Base-by-base conservation (phyloP, 2,113 vertebrate species). In the Centropristis striata region DNA sequence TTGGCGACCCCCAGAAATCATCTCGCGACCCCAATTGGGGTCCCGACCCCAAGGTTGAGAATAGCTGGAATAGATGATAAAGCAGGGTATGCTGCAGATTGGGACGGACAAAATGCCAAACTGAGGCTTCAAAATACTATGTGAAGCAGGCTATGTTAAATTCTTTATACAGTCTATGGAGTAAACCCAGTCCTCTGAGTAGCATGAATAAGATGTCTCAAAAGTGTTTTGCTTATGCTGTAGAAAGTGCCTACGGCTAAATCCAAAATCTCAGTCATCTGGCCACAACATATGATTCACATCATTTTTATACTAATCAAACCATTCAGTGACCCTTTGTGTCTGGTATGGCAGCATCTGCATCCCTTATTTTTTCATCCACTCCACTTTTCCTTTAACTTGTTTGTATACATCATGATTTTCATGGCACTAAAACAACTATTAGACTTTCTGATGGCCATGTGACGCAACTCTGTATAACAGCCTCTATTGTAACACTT, bases 241-340 rank as follows among this genome's bases (percentile, higher is more conserved):
- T 6, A 32, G 32, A 32, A 32, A 32, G 32, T 32, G 32, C 6
- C 32, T 32, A 32, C 32, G 3, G 32, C 4, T 12, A 15, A 16
- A 57, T 70, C 9, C 21, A 75, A 55, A 69, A 54, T 55, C 44
- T 58, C 13, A n/a, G n/a, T n/a, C n/a, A 54, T 73, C 67, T 75
- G 42, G 37, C 60, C 51, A 20, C 11, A 14, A 27, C 49, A 69
- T 73, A 42, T 77, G 61, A 64, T 72, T 80, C 37, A 68, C 71
- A 80, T 76, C 32, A 69, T 83, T 83, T 69, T 63, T 18, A 23
- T 65, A 12, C 58, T 80, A 65, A 78, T 71, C 65, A 61, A 72
- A 83, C 32, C 23, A 75, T 71, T 59, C 39, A 44, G 7, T 64
- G 65, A 75, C 21, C 27, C 11, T 44, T 55, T 32, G 44, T 54